Conservation (phyloP, 2,797 vertebrate species). For the Sciurus carolinensis region DNA sequence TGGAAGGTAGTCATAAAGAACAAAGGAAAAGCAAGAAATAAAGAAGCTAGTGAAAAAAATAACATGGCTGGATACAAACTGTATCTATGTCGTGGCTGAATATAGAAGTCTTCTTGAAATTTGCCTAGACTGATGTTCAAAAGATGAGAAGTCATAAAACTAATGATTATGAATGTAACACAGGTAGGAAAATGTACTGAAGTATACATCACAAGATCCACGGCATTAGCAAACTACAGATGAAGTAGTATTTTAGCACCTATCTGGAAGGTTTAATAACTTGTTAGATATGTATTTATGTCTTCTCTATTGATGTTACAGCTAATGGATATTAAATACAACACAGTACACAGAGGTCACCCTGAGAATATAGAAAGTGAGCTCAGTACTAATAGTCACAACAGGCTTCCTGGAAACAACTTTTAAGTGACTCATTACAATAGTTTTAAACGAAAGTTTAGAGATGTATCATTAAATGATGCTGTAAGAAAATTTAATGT, state of each 20-base stretch:
- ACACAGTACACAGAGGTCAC: neutral
- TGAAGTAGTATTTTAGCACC: neutral
- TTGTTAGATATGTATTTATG: neutral
- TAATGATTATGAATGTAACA: neutral
- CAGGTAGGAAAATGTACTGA: neutral
- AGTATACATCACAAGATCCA: neutral
- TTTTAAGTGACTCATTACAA: conserved; percentile 23
- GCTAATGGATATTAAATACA: neutral
- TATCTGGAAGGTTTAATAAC: neutral
- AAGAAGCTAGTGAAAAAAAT: neutral
- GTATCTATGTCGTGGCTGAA: neutral
- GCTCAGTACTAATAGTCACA: neutral
- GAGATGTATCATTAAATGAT: neutral
- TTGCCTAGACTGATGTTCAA: neutral
- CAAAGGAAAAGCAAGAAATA: neutral
- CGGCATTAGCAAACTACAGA: neutral
- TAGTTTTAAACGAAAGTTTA: neutral
- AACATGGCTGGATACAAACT: neutral
- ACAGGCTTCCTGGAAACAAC: neutral
- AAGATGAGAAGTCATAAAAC: neutral
- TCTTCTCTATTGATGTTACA: neutral
- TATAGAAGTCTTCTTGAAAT: neutral
- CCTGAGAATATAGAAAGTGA: neutral
- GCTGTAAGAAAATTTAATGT: neutral
- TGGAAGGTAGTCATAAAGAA: neutral